A percentile compares a stretch with the other conserved stretches of the same genome.
Evolutionary conservation across 2,113 vertebrate genomes (phyloP).

Genomic region (Clinocottus analis): DNA sequence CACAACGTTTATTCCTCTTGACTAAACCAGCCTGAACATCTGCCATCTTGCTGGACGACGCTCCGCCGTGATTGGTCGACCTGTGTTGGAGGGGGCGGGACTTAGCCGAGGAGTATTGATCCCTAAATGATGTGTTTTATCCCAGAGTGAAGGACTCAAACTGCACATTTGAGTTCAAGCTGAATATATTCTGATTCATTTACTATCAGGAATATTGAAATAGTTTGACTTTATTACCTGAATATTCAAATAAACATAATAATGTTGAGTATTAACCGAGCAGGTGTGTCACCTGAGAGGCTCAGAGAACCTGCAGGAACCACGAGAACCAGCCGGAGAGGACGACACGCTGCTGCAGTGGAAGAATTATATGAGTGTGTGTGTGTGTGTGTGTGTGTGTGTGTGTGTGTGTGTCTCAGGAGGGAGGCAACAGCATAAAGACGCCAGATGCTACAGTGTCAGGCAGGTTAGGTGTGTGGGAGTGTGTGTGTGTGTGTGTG

Average conservation of each 20-base stretch:
- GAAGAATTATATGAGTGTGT: conserved; percentile 42
- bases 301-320: not conserved
- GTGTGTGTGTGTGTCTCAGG: conserved; percentile 47
- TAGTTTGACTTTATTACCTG: not conserved
- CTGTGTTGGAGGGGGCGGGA: not conserved
- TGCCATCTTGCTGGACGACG: no score
- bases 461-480: conserved; percentile 49
- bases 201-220: not conserved
- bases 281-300: not conserved
- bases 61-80: no score
- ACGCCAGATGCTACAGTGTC: conserved; percentile 71
- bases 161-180: not conserved
- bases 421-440: conserved; percentile 63
- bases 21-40: no score
- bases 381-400: not conserved
- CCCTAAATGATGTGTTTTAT: not conserved
- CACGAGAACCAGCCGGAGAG: conserved; percentile 26
- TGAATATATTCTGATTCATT: not conserved
- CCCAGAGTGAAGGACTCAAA: not conserved
- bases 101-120: not conserved
- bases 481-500: conserved; percentile 42
- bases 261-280: not conserved
- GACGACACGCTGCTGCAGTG: conserved; percentile 41
- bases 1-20: no score
- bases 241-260: no score